Conservation (phyloP, 2,113 vertebrate species). For the Heteronetta atricapilla region DNA sequence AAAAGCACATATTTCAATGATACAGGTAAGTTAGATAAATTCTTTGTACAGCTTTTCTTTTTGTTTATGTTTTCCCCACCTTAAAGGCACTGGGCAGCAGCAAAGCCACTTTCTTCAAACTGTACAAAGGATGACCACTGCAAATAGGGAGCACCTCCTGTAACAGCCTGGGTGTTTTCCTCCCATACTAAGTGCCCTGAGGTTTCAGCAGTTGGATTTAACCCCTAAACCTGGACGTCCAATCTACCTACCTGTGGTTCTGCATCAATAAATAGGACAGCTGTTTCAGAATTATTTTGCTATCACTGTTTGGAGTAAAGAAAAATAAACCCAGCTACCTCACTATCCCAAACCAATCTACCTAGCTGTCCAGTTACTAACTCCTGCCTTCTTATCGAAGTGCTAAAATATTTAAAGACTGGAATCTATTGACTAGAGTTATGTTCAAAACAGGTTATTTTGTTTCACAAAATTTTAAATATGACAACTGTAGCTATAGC, state of each 20-base stretch:
- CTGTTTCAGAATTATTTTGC: not conserved
- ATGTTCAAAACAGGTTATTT: not conserved
- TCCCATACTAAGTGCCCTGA: not conserved
- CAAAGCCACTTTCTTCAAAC: not conserved
- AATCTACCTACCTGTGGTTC: not conserved
- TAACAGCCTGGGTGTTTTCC: not conserved
- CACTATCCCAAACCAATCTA: no score
- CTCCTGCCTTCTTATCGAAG: not conserved
- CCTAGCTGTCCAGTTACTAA: not conserved
- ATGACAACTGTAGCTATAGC: not conserved
- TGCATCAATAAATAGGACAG: not conserved
- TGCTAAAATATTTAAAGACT: not conserved
- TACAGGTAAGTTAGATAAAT: not conserved
- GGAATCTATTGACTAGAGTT: not conserved
- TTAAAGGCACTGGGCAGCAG: not conserved
- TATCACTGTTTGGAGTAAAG: not conserved
- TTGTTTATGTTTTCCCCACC: not conserved
- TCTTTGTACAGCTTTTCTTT: not conserved
- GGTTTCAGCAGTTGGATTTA: not conserved
- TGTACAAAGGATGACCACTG: not conserved
- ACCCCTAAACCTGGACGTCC: not conserved
- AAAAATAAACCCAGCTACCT: not conserved
- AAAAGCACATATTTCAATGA: not conserved
- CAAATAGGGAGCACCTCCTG: not conserved
- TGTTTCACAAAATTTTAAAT: not conserved